These are phyloP conservation scores for Capra hircus DNA, from an alignment of 2,113 vertebrate genomes.

Conservation along the genomic window DNA sequence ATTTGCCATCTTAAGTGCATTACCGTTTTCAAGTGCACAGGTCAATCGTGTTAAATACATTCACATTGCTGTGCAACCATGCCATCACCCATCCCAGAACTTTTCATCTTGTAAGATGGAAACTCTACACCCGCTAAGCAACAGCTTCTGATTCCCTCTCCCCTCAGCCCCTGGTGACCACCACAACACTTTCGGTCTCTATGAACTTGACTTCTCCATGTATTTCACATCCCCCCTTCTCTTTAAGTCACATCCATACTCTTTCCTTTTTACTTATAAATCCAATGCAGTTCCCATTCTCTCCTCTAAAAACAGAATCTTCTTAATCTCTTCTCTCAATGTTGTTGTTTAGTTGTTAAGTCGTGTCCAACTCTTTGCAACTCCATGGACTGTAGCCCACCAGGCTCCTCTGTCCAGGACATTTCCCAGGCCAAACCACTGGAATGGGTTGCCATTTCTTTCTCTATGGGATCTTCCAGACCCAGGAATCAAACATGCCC, in stretches of 20 bases:
- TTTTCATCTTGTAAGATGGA: neutral
- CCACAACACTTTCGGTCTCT: neutral
- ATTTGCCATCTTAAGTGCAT: neutral
- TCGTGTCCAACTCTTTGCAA: neutral
- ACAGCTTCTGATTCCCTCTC: rapidly evolving
- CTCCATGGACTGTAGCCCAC: neutral
- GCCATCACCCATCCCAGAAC: neutral
- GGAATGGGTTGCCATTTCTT: neutral
- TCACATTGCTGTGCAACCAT: too few relatives aligned
- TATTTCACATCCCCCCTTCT: neutral
- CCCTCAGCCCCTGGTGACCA: neutral
- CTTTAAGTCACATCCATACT: neutral
- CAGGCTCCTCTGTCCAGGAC: neutral
- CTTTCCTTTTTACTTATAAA: neutral
- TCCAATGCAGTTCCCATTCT: neutral
- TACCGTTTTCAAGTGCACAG: neutral
- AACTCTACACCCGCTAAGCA: neutral
- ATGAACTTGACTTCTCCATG: neutral
- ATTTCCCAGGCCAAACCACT: neutral
- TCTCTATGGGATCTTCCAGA: neutral
- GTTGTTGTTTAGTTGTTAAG: neutral
- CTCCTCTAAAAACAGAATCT: neutral
- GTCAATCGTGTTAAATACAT: too few relatives aligned
- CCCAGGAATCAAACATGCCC: neutral
- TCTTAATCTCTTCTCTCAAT: neutral